Evolutionary conservation across 1,140 invertebrate species (phyloP), one percentile per base, ranked within the genome.

Genomic region (Hycleus cichorii): DNA sequence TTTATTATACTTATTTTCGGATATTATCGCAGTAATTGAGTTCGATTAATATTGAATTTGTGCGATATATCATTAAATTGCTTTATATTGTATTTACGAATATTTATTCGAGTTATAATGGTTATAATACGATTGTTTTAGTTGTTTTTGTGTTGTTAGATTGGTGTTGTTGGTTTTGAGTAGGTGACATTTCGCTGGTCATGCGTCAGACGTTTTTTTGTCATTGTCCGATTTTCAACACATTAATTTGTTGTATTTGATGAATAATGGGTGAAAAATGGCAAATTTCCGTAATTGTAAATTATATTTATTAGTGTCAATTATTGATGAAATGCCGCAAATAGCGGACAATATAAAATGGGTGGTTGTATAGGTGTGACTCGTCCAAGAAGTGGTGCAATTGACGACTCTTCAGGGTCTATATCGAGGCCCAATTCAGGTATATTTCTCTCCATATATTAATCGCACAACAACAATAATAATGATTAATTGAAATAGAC

Each of bases 351-450:
- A 52, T 40, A 56, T 59, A 62, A 47, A 11, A 90, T 90, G 88
- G 88, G 88, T 75, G 87, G 87, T 69, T 90, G 88, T 77, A 89
- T 90, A 78, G 87, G 88, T 74, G 85, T 88, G 75, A 85, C 85
- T 72, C 83, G 86, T 74, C 83, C 82, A 72, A 84, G 87, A 73
- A 87, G 86, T 74, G 85, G 85, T 71, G 85, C 84, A 57, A 84
- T 86, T 64, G 86, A 88, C 69, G 85, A 87, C 65, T 87, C 84
- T 50, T 86, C 86, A 32, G 86, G 84, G 60, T 87, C 86, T 71
- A 82, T 87, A 64, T 86, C 87, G 63, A 83, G 87, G 73, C 85
- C 85, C 59, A 83, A 82, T 78, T 85, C 84, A 76, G 85, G 88
- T 87, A 78, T 12, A 1, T 12, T 12, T 12, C 12, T 12, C 12